Base-by-base conservation (phyloP, 2,888 invertebrate genomes). In the Dilophus febrilis region DNA sequence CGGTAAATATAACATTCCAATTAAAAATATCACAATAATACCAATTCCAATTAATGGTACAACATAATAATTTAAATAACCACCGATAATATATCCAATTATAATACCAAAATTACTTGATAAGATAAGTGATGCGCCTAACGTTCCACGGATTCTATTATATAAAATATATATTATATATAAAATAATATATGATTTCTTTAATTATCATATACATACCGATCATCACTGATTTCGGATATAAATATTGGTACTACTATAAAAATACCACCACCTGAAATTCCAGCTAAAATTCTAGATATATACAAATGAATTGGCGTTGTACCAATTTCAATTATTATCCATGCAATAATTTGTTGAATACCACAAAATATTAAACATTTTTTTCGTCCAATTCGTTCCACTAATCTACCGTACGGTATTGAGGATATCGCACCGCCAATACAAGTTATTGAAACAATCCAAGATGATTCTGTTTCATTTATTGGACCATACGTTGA, bases 191-290 rank as follows among this genome's bases (percentile, higher is more conserved):
- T 22, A 22, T n/a, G n/a, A n/a, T n/a, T n/a, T n/a, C n/a, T n/a
- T n/a, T n/a, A n/a, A n/a, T n/a, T n/a, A n/a, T n/a, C n/a, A 22
- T 22, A 32, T 14, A 13, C 8, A 3, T 44, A 60, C 61, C 49
- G 51, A 19, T 51, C 51, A 44, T 59, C 55, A 0, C 61, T 49
- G 17, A 62, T 62, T 51, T 62, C 61, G 1, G 58, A 52, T 11
- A 61, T 51, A 35, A 53, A 62, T 13, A 61, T 50, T 18, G 62
- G 59, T 27, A 59, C 39, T 0, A 53, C 51, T 6, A 56, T 45
- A 27, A 50, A 56, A 22, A 53, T 39, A 14, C 58, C 61, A 17
- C 61, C 62, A 10, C 61, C 62, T 2, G 56, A 53, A 13, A 55
- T 19, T 5, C 61, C 61, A 3, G 49, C 51, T 27, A 53, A 50